Base-by-base conservation (phyloP, 2,113 vertebrate species). In the Dipodomys merriami region DNA sequence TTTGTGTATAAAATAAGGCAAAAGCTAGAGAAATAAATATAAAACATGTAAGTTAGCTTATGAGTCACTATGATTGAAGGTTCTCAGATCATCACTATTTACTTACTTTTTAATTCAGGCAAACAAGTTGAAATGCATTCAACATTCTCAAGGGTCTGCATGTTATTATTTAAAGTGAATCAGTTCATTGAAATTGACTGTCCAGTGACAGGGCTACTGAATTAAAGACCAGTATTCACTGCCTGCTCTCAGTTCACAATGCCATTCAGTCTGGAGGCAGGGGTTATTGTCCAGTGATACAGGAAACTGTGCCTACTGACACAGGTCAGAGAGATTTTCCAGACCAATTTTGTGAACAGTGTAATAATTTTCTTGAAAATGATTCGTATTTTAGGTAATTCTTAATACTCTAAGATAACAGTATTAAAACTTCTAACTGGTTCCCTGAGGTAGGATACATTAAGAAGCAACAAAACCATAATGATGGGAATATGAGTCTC, bases 61-160 rank as follows among this genome's bases (percentile, higher is more conserved):
- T 71, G 91, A 94, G 53, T 93, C 7, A 94, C 33, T 90, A 30
- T 72, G 46, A 39, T 84, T 53, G 85, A 91, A 96, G 35, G 20
- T 79, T 20, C n/a, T 82, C 60, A 96, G 90, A 71, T n/a, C 20
- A 95, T 9, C 18, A 77, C 46, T 83, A 88, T 78, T 80, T 78
- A 76, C 39, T 93, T 65, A 81, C 62, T 94, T 91, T 94, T 74
- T 27, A 88, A 83, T 53, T 84, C 62, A 88, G 39, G 9, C 67
- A 86, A 92, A 91, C 68, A 20, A 79, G 39, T 46, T 7, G 2
- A 94, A 94, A 62, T 91, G 88, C 53, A 93, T 74, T 92, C 67
- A 93, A 6, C 93, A 91, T 90, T 95, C 93, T 84, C 57, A 94
- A 62, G 62, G 22, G 39, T 80, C 30, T 92, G 8, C 9, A 88